phyloP scores from a whole-genome alignment of 2,797 vertebrate species.

The Gallinago nigripennis region DNA sequence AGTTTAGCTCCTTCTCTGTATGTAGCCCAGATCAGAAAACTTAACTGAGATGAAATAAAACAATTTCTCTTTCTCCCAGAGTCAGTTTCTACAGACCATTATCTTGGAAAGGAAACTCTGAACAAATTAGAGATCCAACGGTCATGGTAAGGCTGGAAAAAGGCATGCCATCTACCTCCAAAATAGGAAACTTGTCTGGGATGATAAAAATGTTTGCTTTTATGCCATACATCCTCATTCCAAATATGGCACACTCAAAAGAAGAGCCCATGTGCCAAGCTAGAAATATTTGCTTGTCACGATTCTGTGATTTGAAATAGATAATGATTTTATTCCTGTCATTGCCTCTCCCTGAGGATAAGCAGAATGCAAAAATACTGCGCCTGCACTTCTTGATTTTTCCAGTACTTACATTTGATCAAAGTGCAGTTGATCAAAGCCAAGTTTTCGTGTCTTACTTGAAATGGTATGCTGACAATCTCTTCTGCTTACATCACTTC shows the following conservation, averaged over 20 bases:
- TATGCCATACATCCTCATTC: background rate
- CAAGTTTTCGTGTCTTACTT: background rate
- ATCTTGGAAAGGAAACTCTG: background rate
- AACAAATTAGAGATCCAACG: background rate
- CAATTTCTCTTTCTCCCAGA: background rate
- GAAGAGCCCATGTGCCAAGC: background rate
- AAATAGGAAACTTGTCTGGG: background rate
- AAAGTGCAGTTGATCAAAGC: slow-evolving; percentile 43
- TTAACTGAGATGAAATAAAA: background rate
- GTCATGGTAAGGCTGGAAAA: background rate
- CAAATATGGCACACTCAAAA: background rate
- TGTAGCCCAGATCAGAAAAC: background rate
- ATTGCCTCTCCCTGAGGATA: background rate
- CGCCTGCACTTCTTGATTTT: background rate
- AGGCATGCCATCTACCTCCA: background rate
- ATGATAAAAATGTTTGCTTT: background rate
- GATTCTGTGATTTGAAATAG: background rate
- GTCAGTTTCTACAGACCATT: background rate
- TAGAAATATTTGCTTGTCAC: background rate
- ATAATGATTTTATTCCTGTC: slow-evolving; percentile 4
- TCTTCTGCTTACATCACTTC: background rate
- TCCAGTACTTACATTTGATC: slow-evolving; percentile 6
- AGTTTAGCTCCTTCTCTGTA: background rate
- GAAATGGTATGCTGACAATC: background rate
- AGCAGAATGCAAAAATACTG: background rate